Evolutionary conservation across 2,797 vertebrate genomes (phyloP).

Genomic region (Phrynocephalus guinanensis): DNA sequence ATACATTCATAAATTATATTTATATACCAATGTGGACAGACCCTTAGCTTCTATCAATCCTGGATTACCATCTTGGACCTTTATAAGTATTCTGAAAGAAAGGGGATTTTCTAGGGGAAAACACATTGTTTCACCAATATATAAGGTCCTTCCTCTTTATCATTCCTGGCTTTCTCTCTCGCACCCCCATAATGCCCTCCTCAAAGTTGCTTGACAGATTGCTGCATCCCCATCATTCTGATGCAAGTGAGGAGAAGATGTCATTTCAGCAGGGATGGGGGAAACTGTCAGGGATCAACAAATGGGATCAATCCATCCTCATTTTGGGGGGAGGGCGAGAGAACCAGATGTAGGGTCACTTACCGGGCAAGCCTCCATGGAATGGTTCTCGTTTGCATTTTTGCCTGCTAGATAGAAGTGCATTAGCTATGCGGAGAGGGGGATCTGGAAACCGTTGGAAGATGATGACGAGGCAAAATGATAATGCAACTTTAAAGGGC

Average conservation of each 20-base stretch:
- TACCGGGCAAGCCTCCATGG: neutral
- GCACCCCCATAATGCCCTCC: no score
- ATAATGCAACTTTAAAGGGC: conserved; percentile 25
- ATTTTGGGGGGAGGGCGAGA: neutral
- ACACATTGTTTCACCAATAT: neutral
- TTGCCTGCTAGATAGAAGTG: neutral
- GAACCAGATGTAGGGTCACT: neutral
- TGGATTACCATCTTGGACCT: neutral
- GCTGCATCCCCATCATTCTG: neutral
- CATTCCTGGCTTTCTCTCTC: neutral
- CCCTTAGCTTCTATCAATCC: no score
- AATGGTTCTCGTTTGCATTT: conserved; percentile 8
- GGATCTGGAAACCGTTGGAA: conserved; percentile 44
- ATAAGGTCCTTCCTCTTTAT: neutral
- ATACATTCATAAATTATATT: no score
- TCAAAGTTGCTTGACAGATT: neutral
- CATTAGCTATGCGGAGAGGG: conserved; percentile 3
- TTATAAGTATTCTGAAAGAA: conserved; percentile 1
- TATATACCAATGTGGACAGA: no score
- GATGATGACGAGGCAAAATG: conserved; percentile 41
- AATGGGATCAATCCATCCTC: conserved; percentile 22
- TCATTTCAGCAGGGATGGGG: neutral
- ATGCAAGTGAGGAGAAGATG: conserved; percentile 16
- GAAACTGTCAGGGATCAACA: neutral
- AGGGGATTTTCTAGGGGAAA: neutral